Percentiles rank a stretch among this genome's conserved stretches.
Evolutionary conservation across 2,113 vertebrate species (phyloP).

Genomic region (Chamaetylas fuelleborni): DNA sequence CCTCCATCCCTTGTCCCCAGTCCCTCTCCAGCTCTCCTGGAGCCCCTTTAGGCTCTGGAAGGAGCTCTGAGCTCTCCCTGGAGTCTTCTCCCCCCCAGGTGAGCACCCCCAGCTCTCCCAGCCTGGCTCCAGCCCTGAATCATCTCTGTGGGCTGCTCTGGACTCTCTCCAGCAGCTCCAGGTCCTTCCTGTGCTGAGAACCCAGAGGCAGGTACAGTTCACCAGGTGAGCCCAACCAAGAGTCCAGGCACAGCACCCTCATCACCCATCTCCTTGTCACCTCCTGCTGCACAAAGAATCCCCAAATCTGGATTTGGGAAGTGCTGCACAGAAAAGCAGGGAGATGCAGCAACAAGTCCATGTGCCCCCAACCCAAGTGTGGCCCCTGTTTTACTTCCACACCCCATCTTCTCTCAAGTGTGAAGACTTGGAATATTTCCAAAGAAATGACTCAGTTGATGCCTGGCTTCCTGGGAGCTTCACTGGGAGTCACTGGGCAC

Average conservation of each 20-base stretch:
- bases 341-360: rapidly evolving
- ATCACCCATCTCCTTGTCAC: too few relatives aligned
- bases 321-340: neutral
- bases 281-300: neutral
- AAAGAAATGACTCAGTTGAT: neutral
- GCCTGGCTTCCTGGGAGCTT: neutral
- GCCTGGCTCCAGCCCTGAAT: neutral
- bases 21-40: neutral
- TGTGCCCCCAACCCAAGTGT: rapidly evolving
- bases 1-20: neutral
- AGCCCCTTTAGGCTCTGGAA: neutral
- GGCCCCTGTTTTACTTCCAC: neutral
- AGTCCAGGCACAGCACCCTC: neutral
- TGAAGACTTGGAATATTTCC: neutral
- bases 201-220: neutral
- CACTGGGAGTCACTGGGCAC: neutral
- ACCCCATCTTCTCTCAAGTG: neutral
- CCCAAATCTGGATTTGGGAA: neutral
- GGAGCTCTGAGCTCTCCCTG: neutral
- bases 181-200: rapidly evolving
- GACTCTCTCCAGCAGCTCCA: rapidly evolving
- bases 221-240: neutral
- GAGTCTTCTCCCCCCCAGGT: neutral
- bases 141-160: rapidly evolving
- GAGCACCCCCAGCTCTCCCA: neutral